phyloP scores from a whole-genome alignment of 2,113 vertebrate genomes.

The Pica pica region DNA sequence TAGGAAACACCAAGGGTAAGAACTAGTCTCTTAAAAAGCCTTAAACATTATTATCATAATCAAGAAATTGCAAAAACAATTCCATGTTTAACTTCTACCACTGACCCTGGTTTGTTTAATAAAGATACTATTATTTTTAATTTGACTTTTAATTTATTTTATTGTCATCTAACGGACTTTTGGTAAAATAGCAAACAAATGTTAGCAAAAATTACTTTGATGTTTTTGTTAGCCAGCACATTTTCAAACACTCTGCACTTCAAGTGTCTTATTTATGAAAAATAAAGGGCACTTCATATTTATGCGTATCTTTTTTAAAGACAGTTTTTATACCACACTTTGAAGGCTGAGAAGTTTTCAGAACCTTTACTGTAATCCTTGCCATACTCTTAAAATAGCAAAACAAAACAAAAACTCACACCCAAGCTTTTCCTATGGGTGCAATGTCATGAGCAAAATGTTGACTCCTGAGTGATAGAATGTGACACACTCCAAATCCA shows the following conservation, averaged over 20 bases:
- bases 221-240: background rate
- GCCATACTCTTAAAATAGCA: background rate
- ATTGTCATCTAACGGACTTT: background rate
- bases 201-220: background rate
- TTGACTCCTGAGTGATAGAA: conserved; percentile 6
- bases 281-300: background rate
- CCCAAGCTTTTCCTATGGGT: background rate
- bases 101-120: background rate
- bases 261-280: background rate
- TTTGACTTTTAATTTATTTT: background rate
- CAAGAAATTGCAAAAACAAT: background rate
- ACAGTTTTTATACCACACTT: background rate
- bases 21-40: background rate
- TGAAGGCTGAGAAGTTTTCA: background rate
- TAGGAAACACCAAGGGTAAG: background rate
- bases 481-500: conserved; percentile 1
- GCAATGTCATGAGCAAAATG: background rate
- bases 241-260: background rate
- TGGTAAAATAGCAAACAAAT: background rate
- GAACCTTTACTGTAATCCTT: background rate
- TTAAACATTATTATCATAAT: background rate
- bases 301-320: background rate
- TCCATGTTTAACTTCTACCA: background rate
- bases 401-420: background rate
- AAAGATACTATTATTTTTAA: background rate